Evolutionary conservation across 1,140 invertebrate species (phyloP).

Genomic region (Neuroterus valhalla): DNA sequence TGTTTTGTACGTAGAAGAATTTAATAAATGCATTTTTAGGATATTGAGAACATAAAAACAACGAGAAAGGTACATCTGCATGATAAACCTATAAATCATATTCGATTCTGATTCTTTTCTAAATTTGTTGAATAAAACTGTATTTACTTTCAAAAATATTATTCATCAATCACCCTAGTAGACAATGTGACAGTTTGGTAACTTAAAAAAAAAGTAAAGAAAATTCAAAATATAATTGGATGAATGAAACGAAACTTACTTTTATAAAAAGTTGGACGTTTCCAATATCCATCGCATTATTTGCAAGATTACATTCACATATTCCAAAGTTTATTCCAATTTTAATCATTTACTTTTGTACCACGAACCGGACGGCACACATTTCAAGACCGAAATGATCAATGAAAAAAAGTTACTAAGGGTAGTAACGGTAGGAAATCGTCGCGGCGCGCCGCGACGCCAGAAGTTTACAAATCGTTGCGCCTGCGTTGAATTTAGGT

Average conservation of each 20-base stretch:
- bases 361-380: not conserved
- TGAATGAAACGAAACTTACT: conserved; percentile 26
- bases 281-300: conserved; percentile 36
- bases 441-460: too few relatives aligned
- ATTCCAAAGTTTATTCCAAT: not conserved
- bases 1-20: too few relatives aligned
- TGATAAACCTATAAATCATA: too few relatives aligned
- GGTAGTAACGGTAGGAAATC: too few relatives aligned
- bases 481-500: not conserved
- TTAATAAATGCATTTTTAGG: too few relatives aligned
- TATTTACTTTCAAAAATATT: too few relatives aligned
- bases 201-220: not conserved
- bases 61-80: too few relatives aligned
- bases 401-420: conserved; percentile 32
- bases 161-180: too few relatives aligned
- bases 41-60: too few relatives aligned
- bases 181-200: too few relatives aligned
- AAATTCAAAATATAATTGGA: not conserved
- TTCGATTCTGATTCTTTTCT: too few relatives aligned
- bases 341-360: not conserved
- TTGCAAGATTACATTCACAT: not conserved
- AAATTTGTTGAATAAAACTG: too few relatives aligned
- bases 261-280: conserved; percentile 27
- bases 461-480: not conserved
- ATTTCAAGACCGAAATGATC: conserved; percentile 26